Conservation (phyloP, 2,888 invertebrate genomes). For the Mythimna ferrago region DNA sequence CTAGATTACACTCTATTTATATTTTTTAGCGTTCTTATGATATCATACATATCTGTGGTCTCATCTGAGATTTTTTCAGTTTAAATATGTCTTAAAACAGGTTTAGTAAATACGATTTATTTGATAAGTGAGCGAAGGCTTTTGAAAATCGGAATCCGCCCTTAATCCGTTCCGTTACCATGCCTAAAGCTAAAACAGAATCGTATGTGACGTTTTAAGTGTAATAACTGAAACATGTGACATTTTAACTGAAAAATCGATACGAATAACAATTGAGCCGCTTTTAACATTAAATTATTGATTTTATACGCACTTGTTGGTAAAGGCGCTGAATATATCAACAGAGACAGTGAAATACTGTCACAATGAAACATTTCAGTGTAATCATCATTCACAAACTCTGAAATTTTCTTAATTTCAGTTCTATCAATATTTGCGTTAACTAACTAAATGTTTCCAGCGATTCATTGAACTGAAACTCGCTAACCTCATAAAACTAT, state of each 20-base stretch:
- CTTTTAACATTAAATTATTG: constrained; percentile 24
- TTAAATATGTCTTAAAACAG: neutral
- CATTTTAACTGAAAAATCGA: constrained; percentile 42
- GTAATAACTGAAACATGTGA: constrained; percentile 28
- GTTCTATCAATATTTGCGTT: neutral
- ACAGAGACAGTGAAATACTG: neutral
- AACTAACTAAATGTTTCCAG: constrained; percentile 10
- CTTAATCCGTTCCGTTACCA: constrained; percentile 8
- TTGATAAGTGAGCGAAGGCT: neutral
- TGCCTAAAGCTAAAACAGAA: constrained; percentile 15
- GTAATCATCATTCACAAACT: neutral
- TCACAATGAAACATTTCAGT: neutral
- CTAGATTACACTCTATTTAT: neutral
- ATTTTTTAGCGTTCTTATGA: neutral
- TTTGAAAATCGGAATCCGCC: constrained; percentile 10
- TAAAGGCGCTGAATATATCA: neutral
- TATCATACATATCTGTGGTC: constrained; percentile 14
- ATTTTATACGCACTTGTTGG: constrained; percentile 15
- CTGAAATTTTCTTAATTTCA: neutral
- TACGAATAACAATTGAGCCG: constrained; percentile 25
- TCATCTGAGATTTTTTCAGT: neutral
- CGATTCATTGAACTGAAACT: constrained; percentile 11
- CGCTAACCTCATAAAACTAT: constrained; percentile 3
- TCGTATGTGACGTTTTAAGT: constrained; percentile 7
- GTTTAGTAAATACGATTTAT: neutral